Evolutionary conservation across 1,140 invertebrate genomes (phyloP), one percentile per base, ranked within the genome.

Genomic region (Mya arenaria): DNA sequence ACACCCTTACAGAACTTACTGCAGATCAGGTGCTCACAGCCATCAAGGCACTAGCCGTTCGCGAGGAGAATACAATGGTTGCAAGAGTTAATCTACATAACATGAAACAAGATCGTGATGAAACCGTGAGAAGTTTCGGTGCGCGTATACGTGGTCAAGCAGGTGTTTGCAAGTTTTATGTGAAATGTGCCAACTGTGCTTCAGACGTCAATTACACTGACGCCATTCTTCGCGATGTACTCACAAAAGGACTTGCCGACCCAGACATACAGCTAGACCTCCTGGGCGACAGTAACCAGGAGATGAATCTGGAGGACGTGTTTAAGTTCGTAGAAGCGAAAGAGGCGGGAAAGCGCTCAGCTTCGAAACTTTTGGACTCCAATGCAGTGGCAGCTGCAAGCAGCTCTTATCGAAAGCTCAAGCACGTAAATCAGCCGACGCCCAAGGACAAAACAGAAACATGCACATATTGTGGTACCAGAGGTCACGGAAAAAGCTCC

Each of bases 81-180:
- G 81, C 81, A n/a, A n/a, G 77, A 8, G 74, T 79, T 13, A 75
- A 36, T 13, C 44, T 86, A 25, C 72, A 84, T 65, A 81, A 84
- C 19, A 87, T 87, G 84, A 39, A 36, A 36, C 84, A 84, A 52
- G 84, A 85, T 25, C 66, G 84, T 28, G 84, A 79, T 13, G 84
- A 78, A 69, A 34, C 80, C n/a, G 58, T 85, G 17, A 66, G 80
- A 3, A 41, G 8, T 15, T 85, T 87, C 36, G 62, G 78, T 17
- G 80, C 84, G 17, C 36, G 69, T 25, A 19, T 85, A 6, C 30
- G 69, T 13, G 84, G 80, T 17, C 81, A 85, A 68, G 81, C 84
- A 23, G 55, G 66, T 19, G 32, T 83, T 17, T 85, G 84, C 81
- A 77, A 83, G 52, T 85, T 83, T 39, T 28, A 39, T 1, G 37